These are phyloP conservation scores for Bos javanicus DNA, from an alignment of 2,113 vertebrate genomes.

Conservation along the genomic window DNA sequence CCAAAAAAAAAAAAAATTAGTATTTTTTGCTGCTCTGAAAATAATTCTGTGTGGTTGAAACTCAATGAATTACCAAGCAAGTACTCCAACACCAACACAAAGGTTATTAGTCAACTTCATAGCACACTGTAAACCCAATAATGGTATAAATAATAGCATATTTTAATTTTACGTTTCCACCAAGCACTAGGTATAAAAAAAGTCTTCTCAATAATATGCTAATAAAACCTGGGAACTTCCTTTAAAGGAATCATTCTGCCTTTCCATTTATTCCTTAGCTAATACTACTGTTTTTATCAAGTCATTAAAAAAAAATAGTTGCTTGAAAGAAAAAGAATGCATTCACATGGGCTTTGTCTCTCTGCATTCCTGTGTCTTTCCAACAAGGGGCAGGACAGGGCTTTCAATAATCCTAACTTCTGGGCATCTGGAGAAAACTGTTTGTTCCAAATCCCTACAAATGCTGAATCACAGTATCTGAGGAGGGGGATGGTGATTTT, in stretches of 20 bases:
- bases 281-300: background rate
- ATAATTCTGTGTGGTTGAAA: background rate
- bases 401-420: conserved; percentile 42
- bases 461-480: conserved; percentile 54
- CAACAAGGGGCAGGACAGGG: background rate
- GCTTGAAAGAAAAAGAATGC: conserved; percentile 16
- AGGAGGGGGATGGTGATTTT: conserved; percentile 49
- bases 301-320: background rate
- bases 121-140: background rate
- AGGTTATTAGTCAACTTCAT: conserved; percentile 1
- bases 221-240: background rate
- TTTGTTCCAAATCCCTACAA: conserved; percentile 51
- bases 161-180: background rate
- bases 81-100: background rate
- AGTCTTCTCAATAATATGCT: background rate
- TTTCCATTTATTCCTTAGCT: background rate
- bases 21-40: background rate
- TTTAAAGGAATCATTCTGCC: background rate
- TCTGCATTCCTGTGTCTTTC: conserved; percentile 6
- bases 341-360: background rate
- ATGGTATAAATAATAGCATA: conserved; percentile 33
- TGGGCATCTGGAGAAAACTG: background rate
- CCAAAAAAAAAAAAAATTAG: background rate
- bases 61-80: background rate
- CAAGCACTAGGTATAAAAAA: background rate